Percentiles rank a stretch among this genome's conserved stretches.
phyloP scores from a whole-genome alignment of 2,797 vertebrate species.

The Sebastes diaconus region DNA sequence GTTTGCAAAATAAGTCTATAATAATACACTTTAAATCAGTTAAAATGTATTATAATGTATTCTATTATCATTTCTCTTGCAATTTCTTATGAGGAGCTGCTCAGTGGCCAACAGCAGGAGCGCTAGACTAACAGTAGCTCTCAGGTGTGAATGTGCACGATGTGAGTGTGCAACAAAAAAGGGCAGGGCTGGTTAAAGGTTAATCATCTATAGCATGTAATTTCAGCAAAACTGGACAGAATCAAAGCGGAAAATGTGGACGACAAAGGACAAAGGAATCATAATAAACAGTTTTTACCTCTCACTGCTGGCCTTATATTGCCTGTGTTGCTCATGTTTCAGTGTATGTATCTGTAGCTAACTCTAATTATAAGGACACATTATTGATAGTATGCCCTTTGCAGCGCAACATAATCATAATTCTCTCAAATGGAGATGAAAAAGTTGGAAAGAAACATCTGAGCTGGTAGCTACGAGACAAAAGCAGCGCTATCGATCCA shows the following conservation, averaged over 20 bases:
- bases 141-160: background rate
- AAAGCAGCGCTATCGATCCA: slow-evolving; percentile 39
- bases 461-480: slow-evolving; percentile 32
- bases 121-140: slow-evolving; percentile 11
- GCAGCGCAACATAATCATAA: slow-evolving; percentile 18
- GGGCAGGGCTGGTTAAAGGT: background rate
- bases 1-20: background rate
- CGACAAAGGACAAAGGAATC: background rate
- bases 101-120: slow-evolving; percentile 9
- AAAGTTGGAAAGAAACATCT: slow-evolving; percentile 21
- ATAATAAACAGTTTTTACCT: background rate
- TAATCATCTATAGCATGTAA: background rate
- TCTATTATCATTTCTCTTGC: background rate
- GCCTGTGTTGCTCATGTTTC: background rate
- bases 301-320: background rate
- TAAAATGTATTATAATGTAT: background rate
- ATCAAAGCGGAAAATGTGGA: background rate
- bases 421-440: slow-evolving; percentile 34
- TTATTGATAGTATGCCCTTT: slow-evolving; percentile 15
- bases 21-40: slow-evolving; percentile 1
- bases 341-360: background rate
- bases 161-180: background rate
- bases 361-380: slow-evolving; percentile 22
- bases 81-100: slow-evolving; percentile 10
- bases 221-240: background rate